Percentiles rank a stretch among this genome's conserved stretches.
These are phyloP conservation scores for Streptopelia turtur DNA, from an alignment of 2,797 vertebrate species.

Conservation along the genomic window DNA sequence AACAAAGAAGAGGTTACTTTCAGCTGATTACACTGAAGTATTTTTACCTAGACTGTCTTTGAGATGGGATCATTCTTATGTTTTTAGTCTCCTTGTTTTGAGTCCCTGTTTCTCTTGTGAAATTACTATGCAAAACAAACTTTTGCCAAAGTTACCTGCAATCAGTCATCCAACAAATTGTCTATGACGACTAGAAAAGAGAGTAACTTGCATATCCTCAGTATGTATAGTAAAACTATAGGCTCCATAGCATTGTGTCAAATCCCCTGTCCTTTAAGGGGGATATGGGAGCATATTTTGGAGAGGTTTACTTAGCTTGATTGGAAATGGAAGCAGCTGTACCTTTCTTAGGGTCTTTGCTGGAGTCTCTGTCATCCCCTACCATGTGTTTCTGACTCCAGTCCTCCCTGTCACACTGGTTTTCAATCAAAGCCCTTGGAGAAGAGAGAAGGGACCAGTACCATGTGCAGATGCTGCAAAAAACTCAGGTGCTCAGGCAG, in stretches of 20 bases:
- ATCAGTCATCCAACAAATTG: accelerated
- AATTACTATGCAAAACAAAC: not conserved
- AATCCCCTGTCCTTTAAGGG: not conserved
- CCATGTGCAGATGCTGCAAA: not conserved
- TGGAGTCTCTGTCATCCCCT: not conserved
- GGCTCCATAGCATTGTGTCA: not conserved
- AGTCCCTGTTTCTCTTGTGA: not conserved
- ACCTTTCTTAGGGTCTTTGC: not conserved
- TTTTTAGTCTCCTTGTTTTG: not conserved
- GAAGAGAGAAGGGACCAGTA: not conserved
- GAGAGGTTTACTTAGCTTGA: not conserved
- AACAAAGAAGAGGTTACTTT: not conserved
- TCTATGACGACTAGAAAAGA: not conserved
- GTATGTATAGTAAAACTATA: accelerated
- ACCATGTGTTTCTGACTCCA: not conserved
- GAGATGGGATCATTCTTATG: not conserved
- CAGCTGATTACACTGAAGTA: not conserved
- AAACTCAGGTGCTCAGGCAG: not conserved
- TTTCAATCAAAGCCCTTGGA: not conserved
- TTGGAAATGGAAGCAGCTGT: not conserved
- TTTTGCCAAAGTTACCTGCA: not conserved
- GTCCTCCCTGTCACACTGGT: not conserved
- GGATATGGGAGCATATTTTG: not conserved
- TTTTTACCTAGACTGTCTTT: not conserved
- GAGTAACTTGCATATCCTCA: accelerated